Percentiles rank a stretch among this genome's conserved stretches.
These are phyloP conservation scores for Pseudococcus viburni DNA, from an alignment of 2,888 invertebrate species.

Conservation along the genomic window DNA sequence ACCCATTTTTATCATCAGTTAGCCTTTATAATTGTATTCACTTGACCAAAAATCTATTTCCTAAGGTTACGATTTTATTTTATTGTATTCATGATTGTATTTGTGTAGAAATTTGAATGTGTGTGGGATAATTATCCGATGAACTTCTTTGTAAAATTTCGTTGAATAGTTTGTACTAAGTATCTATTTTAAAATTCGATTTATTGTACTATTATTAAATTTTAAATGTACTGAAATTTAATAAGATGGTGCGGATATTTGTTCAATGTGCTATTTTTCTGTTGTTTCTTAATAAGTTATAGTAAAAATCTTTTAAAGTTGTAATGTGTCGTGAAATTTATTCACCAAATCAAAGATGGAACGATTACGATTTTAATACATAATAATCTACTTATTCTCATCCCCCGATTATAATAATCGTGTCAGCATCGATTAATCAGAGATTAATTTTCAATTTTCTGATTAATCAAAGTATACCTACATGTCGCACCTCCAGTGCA, in stretches of 20 bases:
- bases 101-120: conserved; percentile 56
- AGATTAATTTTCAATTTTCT: too few relatives aligned
- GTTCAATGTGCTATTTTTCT: conserved; percentile 66
- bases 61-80: conserved; percentile 55
- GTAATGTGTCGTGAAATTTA: conserved; percentile 3
- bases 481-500: too few relatives aligned
- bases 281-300: conserved; percentile 65
- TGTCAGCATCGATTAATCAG: too few relatives aligned
- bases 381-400: too few relatives aligned
- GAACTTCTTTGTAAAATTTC: conserved; percentile 59
- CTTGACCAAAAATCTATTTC: conserved; percentile 60
- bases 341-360: background rate
- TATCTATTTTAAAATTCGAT: conserved; percentile 29
- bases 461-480: too few relatives aligned
- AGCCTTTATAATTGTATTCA: conserved; percentile 56
- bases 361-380: too few relatives aligned
- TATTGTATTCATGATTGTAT: conserved; percentile 54
- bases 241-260: conserved; percentile 64
- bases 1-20: conserved; percentile 58
- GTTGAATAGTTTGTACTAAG: conserved; percentile 60
- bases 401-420: too few relatives aligned
- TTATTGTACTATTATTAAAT: conserved; percentile 45
- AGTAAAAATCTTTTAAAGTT: conserved; percentile 64
- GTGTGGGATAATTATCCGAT: conserved; percentile 7
- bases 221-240: conserved; percentile 60